Conservation (phyloP, 2,888 invertebrate species). For the Caenorhabditis japonica region DNA sequence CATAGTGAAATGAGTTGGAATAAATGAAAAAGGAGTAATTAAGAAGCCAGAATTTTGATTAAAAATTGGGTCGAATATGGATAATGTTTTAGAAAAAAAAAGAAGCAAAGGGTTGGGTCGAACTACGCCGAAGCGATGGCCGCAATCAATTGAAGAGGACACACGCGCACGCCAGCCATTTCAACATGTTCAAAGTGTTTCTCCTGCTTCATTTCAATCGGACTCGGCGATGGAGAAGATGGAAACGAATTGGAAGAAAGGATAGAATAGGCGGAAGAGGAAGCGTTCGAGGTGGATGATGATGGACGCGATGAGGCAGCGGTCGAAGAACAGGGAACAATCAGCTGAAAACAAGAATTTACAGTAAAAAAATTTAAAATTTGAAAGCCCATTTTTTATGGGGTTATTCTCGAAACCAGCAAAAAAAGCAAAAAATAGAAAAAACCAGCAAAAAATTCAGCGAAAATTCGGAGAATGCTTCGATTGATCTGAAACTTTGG, state of each 20-base stretch:
- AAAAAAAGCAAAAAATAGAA: too few relatives aligned
- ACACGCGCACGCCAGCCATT: constrained; percentile 56
- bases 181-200: background rate
- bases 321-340: constrained; percentile 2
- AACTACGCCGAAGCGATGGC: constrained; percentile 62
- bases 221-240: constrained; percentile 10
- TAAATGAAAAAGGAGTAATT: background rate
- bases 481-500: too few relatives aligned
- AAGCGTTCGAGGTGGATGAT: constrained; percentile 14
- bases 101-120: constrained; percentile 1
- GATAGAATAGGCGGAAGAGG: constrained; percentile 27
- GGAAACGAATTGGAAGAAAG: constrained; percentile 10
- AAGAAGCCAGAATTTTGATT: constrained; percentile 44
- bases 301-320: constrained; percentile 28
- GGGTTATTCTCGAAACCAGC: too few relatives aligned
- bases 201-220: background rate
- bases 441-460: too few relatives aligned
- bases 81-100: constrained; percentile 11
- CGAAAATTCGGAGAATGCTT: too few relatives aligned
- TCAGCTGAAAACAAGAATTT: constrained; percentile 29
- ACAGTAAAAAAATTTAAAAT: too few relatives aligned
- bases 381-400: too few relatives aligned
- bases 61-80: constrained; percentile 29
- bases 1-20: constrained; percentile 1
- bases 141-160: constrained; percentile 66